Percentiles rank a stretch among this genome's conserved stretches.
Conservation (phyloP, 2,113 vertebrate species). For the Chamaetylas fuelleborni region DNA sequence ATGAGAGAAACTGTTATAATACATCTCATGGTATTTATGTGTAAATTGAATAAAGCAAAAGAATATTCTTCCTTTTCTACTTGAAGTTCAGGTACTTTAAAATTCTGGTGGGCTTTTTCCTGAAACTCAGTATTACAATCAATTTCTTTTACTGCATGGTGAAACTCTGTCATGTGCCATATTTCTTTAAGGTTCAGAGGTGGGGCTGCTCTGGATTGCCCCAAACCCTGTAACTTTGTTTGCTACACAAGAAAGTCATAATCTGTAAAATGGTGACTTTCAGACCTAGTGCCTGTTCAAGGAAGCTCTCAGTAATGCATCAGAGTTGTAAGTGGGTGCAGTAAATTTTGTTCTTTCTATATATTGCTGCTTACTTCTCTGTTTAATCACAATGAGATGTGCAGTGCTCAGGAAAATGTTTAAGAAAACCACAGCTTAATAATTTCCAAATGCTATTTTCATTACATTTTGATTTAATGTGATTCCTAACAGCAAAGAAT, state of each 20-base stretch:
- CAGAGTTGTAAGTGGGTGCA: fast-evolving
- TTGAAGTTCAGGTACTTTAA: background rate
- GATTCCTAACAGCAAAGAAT: background rate
- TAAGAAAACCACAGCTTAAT: background rate
- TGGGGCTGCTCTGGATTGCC: background rate
- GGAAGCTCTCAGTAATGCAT: background rate
- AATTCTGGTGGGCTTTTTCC: background rate
- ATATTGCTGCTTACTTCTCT: background rate
- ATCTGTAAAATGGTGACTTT: background rate
- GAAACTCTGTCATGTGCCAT: background rate
- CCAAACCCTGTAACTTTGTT: background rate
- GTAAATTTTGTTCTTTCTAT: background rate
- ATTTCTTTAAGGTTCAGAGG: background rate
- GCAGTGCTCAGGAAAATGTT: background rate
- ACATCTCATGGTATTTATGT: background rate
- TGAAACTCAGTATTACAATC: background rate
- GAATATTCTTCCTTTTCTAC: background rate
- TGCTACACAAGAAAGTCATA: background rate
- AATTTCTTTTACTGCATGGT: background rate
- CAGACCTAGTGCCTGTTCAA: background rate
- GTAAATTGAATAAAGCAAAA: background rate
- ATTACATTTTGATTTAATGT: background rate
- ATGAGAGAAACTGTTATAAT: background rate
- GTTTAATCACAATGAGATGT: background rate
- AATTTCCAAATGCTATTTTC: background rate